These are phyloP conservation scores for Cossypha polioptera DNA, from an alignment of 2,797 vertebrate species.

Conservation along the genomic window DNA sequence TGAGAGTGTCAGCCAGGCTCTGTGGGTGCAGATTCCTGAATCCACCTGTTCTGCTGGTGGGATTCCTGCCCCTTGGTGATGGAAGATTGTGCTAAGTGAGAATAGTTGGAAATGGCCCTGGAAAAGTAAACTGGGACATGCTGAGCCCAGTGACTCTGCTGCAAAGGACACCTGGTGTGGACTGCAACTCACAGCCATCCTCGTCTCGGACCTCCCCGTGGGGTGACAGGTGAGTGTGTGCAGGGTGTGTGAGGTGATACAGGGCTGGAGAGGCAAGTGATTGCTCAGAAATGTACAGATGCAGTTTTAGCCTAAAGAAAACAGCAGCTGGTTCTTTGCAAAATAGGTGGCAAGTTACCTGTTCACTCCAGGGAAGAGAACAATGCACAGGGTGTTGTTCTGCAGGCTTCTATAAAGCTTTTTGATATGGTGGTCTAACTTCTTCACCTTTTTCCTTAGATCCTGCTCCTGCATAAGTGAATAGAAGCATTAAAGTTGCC, in stretches of 20 bases:
- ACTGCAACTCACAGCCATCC: background rate
- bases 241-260: background rate
- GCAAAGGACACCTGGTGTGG: accelerated
- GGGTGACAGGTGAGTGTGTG: background rate
- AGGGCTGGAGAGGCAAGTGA: background rate
- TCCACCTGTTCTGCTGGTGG: background rate
- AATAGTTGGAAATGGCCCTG: background rate
- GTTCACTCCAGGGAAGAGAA: slow-evolving; percentile 80
- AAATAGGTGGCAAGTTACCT: slow-evolving; percentile 54
- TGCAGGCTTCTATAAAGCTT: slow-evolving; percentile 82
- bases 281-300: background rate
- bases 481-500: background rate
- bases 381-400: slow-evolving; percentile 79
- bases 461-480: slow-evolving; percentile 66
- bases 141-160: background rate
- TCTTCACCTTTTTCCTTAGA: slow-evolving; percentile 71
- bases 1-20: background rate
- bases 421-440: slow-evolving; percentile 77
- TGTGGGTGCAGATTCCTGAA: background rate
- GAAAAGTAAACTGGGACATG: background rate
- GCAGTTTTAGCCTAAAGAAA: background rate
- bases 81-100: accelerated
- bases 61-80: accelerated
- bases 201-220: accelerated
- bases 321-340: background rate